A percentile compares a stretch with the other conserved stretches of the same genome.
Conservation (phyloP, 2,113 vertebrate genomes). For the Zosterops lateralis region DNA sequence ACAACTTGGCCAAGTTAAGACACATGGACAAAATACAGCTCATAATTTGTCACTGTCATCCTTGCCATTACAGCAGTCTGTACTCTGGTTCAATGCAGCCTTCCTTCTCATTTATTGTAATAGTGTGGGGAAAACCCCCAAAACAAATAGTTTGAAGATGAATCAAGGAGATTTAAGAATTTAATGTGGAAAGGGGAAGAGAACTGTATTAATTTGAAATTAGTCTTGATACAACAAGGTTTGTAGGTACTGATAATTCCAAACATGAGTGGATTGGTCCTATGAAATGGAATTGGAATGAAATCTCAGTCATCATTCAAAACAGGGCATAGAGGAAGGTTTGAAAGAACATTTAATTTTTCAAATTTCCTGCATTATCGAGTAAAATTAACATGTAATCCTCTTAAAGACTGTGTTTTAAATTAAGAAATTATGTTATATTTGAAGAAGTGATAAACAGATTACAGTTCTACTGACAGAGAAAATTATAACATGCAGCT, state of each 20-base stretch:
- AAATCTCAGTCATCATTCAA: background rate
- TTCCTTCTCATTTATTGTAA: background rate
- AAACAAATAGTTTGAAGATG: background rate
- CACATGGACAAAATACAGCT: background rate
- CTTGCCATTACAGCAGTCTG: background rate
- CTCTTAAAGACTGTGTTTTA: background rate
- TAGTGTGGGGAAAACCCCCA: accelerated
- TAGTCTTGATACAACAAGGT: background rate
- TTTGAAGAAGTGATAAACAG: slow-evolving; percentile 20
- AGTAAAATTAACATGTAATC: slow-evolving; percentile 8
- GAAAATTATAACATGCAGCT: background rate
- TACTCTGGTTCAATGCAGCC: background rate
- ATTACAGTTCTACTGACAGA: slow-evolving; percentile 17
- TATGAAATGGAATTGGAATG: background rate
- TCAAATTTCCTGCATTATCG: background rate
- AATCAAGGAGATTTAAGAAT: background rate
- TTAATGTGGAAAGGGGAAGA: background rate
- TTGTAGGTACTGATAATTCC: background rate
- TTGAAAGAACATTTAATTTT: background rate
- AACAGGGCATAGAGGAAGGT: background rate
- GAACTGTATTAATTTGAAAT: background rate
- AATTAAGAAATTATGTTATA: background rate
- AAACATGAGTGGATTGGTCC: background rate
- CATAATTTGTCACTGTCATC: background rate
- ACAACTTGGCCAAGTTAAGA: background rate